These are phyloP conservation scores for Apodemia hepburni DNA, from an alignment of 2,888 invertebrate species.

Conservation along the genomic window DNA sequence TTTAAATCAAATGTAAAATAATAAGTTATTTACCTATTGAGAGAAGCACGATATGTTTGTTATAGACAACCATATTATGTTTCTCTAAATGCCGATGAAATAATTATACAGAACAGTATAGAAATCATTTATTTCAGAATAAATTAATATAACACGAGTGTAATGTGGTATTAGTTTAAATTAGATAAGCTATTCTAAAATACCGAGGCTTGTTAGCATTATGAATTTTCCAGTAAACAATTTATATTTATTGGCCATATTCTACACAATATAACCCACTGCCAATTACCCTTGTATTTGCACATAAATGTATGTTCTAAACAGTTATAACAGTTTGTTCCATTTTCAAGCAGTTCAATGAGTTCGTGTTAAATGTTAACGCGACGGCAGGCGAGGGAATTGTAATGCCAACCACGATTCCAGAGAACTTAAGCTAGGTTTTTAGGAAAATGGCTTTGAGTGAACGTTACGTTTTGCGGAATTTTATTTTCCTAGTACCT, in stretches of 20 bases:
- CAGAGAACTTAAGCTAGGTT: slow-evolving; percentile 5
- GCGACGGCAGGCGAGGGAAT: not conserved
- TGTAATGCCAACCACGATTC: slow-evolving; percentile 6
- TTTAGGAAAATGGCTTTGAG: not conserved
- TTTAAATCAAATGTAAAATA: no score
- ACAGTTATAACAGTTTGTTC: not conserved
- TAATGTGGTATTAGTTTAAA: no score
- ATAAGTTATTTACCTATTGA: no score
- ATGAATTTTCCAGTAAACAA: not conserved
- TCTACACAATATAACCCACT: not conserved
- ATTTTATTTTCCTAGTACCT: not conserved
- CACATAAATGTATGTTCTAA: slow-evolving; percentile 3
- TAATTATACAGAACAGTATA: no score
- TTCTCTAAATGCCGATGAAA: no score
- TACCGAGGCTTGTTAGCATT: not conserved
- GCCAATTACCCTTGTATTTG: not conserved
- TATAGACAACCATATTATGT: no score
- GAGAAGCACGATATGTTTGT: no score
- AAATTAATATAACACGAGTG: no score
- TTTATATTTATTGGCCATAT: not conserved
- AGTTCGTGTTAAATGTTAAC: slow-evolving; percentile 9
- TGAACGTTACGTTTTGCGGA: not conserved
- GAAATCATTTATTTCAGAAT: no score
- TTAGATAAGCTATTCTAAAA: not conserved
- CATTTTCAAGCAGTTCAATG: slow-evolving; percentile 7